These are phyloP conservation scores for Tetramorium simillimum DNA, from an alignment of 1,140 invertebrate species.

Conservation along the genomic window DNA sequence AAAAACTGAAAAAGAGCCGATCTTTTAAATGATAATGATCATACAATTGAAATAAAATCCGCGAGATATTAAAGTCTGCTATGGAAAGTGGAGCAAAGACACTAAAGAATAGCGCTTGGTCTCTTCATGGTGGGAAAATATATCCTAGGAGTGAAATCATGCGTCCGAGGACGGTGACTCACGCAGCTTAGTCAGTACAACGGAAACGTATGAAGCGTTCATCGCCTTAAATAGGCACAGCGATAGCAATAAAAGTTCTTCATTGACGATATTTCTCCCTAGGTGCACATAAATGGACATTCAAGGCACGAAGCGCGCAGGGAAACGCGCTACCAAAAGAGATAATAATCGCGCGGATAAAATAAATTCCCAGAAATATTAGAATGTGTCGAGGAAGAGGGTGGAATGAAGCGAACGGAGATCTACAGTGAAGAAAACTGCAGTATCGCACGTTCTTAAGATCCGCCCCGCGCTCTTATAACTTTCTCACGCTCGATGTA, in stretches of 20 bases:
- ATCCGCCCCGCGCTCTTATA: not conserved
- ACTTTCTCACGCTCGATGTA: constrained; percentile 16
- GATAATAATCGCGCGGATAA: constrained; percentile 25
- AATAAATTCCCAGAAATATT: constrained; percentile 40
- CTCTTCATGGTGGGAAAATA: not conserved
- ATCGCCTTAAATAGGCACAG: not conserved
- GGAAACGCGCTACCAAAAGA: not conserved
- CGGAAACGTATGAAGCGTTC: not conserved
- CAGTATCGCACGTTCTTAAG: not conserved
- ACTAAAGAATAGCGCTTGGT: not conserved
- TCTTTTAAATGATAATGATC: not conserved
- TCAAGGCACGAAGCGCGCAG: not conserved
- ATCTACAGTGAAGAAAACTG: not conserved
- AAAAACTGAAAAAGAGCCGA: not conserved
- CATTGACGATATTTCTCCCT: not conserved
- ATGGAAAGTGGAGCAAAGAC: not conserved
- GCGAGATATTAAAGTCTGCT: not conserved
- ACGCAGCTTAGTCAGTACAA: not conserved
- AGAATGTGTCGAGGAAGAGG: not conserved
- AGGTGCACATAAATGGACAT: not conserved
- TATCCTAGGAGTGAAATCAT: constrained; percentile 8
- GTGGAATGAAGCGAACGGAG: not conserved
- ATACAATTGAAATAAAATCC: constrained; percentile 19
- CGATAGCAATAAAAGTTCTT: not conserved
- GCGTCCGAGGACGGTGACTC: not conserved